These are phyloP conservation scores for Triplophysa rosa DNA, from an alignment of 2,113 vertebrate genomes.

Conservation along the genomic window DNA sequence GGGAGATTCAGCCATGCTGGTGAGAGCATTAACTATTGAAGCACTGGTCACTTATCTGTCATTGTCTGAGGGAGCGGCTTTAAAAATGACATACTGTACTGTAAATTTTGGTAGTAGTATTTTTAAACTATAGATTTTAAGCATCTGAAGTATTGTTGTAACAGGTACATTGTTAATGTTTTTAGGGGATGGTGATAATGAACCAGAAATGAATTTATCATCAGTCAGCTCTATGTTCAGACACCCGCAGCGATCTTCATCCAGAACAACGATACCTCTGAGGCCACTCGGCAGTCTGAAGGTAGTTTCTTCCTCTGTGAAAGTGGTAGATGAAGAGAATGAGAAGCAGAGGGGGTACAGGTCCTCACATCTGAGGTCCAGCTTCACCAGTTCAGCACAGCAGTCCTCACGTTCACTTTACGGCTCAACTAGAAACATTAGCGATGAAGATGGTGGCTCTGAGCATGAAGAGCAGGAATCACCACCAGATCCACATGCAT, in stretches of 20 bases:
- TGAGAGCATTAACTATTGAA: conserved; percentile 38
- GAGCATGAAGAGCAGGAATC: conserved; percentile 27
- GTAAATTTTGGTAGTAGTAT: too few species aligned
- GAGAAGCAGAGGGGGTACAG: not conserved
- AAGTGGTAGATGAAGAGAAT: conserved; percentile 52
- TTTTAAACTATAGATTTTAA: not conserved
- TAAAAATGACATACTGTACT: too few species aligned
- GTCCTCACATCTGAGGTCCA: conserved; percentile 50
- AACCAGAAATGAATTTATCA: conserved; percentile 60
- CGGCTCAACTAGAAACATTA: conserved; percentile 22
- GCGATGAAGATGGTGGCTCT: conserved; percentile 10
- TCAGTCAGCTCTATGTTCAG: conserved; percentile 49
- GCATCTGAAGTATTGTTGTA: not conserved
- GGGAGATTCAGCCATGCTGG: conserved; percentile 51
- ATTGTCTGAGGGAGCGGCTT: too few species aligned
- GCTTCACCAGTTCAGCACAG: conserved; percentile 32
- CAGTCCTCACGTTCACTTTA: conserved; percentile 34
- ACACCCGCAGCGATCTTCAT: conserved; percentile 53
- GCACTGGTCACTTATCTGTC: not conserved
- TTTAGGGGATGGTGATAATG: conserved; percentile 59
- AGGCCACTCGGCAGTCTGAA: conserved; percentile 60
- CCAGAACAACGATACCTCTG: conserved; percentile 63
- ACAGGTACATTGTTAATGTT: not conserved
- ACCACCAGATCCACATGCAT: conserved; percentile 33
- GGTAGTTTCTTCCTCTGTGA: conserved; percentile 56